Evolutionary conservation across 1,140 invertebrate species (phyloP), one percentile per base, ranked within the genome.

Genomic region (Dendrolimus kikuchii): DNA sequence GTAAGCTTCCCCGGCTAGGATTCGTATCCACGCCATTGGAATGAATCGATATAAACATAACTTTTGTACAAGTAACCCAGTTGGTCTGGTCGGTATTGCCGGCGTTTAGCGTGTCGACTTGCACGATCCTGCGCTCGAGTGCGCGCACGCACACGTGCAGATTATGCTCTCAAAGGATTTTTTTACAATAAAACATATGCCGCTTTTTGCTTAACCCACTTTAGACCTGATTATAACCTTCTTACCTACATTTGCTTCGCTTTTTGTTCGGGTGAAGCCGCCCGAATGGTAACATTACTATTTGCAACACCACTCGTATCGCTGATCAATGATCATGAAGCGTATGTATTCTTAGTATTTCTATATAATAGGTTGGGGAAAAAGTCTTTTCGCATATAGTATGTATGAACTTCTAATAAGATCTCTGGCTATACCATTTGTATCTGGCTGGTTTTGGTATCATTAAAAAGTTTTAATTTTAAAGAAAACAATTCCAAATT

Each of bases 191-290:
- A 83, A 84, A 81, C 81, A 84, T 81, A 79, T 86, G 83, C 79
- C 81, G 72, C 77, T 86, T 84, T 86, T 86, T 86, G 77, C 80
- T 84, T 86, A 86, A 86, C 83, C 83, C 81, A 86, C 81, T 86
- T 86, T 81, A 68, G 77, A 66, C 69, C 78, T 76, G 82, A 86
- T 84, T 77, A 86, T 83, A 84, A 81, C 83, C 83, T 83, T 84
- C 83, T 86, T 86, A 86, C 83, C 81, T 83, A 84, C 77, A 86
- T 86, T 86, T 77, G 79, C 80, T 73, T 51, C 74, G 77, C 62
- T 81, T 74, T 84, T 83, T 84, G 71, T 81, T 60, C 62, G 68
- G 74, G 59, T 72, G 64, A 79, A 76, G 76, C 79, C 74, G 81
- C 67, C 43, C 72, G 61, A 79, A 81, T 66, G 60, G 68, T 68